Percentiles rank a stretch among this genome's conserved stretches.
Conservation (phyloP, 2,797 vertebrate species). For the Muscicapa comitata region DNA sequence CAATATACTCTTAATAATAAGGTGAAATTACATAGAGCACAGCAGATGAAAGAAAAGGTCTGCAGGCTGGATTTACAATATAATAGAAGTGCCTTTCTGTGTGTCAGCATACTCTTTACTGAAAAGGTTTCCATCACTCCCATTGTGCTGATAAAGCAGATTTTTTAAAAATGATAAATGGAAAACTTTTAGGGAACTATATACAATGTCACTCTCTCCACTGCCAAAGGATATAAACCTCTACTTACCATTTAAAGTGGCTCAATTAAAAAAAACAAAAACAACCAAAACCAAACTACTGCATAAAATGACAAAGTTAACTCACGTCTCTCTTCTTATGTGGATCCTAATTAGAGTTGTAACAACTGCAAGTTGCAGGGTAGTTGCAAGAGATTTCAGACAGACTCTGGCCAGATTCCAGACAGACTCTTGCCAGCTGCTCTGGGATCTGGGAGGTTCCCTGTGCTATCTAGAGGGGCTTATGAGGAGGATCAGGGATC, state of each 20-base stretch:
- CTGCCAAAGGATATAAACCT: not conserved
- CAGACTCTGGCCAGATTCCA: rapidly evolving
- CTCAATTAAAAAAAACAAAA: not conserved
- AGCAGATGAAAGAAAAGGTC: not conserved
- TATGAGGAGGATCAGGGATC: not conserved
- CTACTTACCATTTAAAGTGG: not conserved
- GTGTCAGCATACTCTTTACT: not conserved
- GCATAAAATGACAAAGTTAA: not conserved
- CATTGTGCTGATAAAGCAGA: not conserved
- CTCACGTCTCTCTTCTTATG: not conserved
- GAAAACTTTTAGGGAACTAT: not conserved
- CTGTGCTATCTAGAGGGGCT: not conserved
- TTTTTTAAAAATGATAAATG: not conserved
- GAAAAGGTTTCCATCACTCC: not conserved
- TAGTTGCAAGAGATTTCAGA: not conserved
- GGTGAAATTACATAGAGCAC: not conserved
- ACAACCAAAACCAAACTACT: too few species aligned
- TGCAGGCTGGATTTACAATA: not conserved
- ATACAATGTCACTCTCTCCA: not conserved
- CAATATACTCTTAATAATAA: not conserved
- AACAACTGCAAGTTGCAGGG: not conserved
- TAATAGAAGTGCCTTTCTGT: not conserved
- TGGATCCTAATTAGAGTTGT: not conserved
- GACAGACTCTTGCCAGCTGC: not conserved
- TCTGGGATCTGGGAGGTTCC: not conserved